Evolutionary conservation across 2,888 invertebrate genomes (phyloP).

Genomic region (Galerucella pusilla): DNA sequence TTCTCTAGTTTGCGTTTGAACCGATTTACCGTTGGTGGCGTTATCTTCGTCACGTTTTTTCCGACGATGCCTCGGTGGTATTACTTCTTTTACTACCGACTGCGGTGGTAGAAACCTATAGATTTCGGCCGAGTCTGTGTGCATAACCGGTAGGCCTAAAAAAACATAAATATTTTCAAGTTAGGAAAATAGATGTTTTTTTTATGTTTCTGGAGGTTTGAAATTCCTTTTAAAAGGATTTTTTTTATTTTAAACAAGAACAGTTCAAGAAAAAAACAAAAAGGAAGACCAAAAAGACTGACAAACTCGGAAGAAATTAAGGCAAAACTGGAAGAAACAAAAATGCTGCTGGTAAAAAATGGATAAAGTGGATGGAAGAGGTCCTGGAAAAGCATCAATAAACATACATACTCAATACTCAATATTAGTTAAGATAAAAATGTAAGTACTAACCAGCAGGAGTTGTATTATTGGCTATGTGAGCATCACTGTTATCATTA

Average conservation of each 20-base stretch:
- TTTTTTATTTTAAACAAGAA: too few relatives aligned
- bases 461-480: conserved; percentile 49
- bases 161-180: too few relatives aligned
- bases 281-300: too few relatives aligned
- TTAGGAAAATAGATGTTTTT: too few relatives aligned
- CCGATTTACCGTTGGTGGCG: conserved; percentile 38
- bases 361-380: too few relatives aligned
- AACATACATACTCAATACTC: not conserved
- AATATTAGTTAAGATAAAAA: not conserved
- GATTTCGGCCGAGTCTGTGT: conserved; percentile 51
- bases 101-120: conserved; percentile 51
- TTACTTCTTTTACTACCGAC: conserved; percentile 60
- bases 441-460: conserved; percentile 53
- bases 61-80: conserved; percentile 65
- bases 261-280: too few relatives aligned
- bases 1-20: conserved; percentile 48
- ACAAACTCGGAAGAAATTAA: too few relatives aligned
- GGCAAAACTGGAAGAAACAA: too few relatives aligned
- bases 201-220: too few relatives aligned
- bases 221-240: too few relatives aligned
- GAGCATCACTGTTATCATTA: conserved; percentile 52
- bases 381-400: too few relatives aligned
- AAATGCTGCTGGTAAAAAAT: too few relatives aligned
- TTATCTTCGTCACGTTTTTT: conserved; percentile 52
- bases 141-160: conserved; percentile 50